phyloP scores from a whole-genome alignment of 2,113 vertebrate species.

The Psittacula cyanocephala region DNA sequence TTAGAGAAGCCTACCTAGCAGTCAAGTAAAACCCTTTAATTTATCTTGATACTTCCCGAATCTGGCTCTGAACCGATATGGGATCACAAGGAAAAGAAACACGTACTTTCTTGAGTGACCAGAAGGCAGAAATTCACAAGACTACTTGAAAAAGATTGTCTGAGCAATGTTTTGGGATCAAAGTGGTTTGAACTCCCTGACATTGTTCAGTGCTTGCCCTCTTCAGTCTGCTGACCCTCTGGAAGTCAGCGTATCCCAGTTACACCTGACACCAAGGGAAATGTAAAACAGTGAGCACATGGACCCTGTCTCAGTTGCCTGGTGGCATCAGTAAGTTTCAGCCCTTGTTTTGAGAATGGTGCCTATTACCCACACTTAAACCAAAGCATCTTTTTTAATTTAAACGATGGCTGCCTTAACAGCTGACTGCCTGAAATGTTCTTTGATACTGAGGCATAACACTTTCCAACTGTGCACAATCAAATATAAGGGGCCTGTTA shows the following conservation, averaged over 20 bases:
- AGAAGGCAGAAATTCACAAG: neutral
- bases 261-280: neutral
- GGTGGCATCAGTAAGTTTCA: neutral
- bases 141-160: neutral
- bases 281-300: neutral
- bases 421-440: constrained; percentile 31
- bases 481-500: neutral
- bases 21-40: constrained; percentile 24
- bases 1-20: constrained; percentile 49
- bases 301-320: neutral
- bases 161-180: neutral
- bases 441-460: constrained; percentile 29
- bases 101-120: neutral
- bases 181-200: neutral
- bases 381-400: neutral
- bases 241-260: neutral
- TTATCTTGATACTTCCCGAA: constrained; percentile 39
- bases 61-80: constrained; percentile 3
- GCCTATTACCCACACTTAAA: constrained; percentile 1
- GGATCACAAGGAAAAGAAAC: neutral
- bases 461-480: constrained; percentile 34
- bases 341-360: neutral
- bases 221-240: neutral
- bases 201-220: neutral
- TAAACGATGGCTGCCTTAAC: constrained; percentile 34